These are phyloP conservation scores for Hydra vulgaris DNA, from an alignment of 30 jellyfish, hydroid and myxozoan genomes.

Conservation along the genomic window DNA sequence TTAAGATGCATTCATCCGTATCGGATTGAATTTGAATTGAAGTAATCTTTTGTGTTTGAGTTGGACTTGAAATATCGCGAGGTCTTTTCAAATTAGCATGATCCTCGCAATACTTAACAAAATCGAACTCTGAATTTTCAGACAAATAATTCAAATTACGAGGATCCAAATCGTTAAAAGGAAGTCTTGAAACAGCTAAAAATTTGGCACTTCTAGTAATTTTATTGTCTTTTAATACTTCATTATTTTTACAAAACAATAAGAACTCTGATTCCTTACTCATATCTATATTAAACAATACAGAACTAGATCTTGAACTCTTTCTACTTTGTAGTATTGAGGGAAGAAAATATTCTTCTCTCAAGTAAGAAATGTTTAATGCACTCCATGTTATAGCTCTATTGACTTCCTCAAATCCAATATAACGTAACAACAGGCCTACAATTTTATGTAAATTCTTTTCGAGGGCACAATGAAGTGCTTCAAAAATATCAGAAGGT, in stretches of 20 bases:
- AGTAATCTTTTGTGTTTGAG: not conserved
- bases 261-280: not conserved
- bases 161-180: not conserved
- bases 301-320: not conserved
- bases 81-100: too few relatives aligned
- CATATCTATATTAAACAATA: not conserved
- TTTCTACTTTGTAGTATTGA: not conserved
- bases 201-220: not conserved
- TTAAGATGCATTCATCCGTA: slow-evolving; percentile 18
- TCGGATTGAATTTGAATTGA: not conserved
- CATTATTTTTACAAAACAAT: not conserved
- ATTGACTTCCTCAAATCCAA: slow-evolving; percentile 61
- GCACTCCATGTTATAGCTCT: slow-evolving; percentile 79
- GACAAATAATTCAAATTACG: not conserved
- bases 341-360: not conserved
- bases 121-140: not conserved
- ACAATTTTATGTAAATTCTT: slow-evolving; percentile 25
- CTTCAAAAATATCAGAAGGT: slow-evolving; percentile 42
- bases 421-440: slow-evolving; percentile 52
- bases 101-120: too few relatives aligned
- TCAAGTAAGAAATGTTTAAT: slow-evolving; percentile 24
- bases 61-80: too few relatives aligned
- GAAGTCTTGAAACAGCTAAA: not conserved
- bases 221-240: not conserved
- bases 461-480: slow-evolving; percentile 37